Base-by-base conservation (phyloP, 2,888 invertebrate genomes). In the Eupithecia subumbrata region DNA sequence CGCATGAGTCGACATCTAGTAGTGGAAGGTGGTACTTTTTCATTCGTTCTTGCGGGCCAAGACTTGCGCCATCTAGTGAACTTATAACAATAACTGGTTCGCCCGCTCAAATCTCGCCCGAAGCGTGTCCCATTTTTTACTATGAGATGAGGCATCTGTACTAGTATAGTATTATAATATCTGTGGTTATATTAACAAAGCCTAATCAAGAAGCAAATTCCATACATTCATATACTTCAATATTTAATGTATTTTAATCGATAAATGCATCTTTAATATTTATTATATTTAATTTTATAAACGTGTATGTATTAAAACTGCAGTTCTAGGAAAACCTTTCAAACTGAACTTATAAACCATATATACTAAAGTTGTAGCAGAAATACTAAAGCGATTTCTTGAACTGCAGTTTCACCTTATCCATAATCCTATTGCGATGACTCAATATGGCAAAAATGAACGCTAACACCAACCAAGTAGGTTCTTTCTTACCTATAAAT, bases 361-460 rank as follows among this genome's bases (percentile, higher is more conserved):
- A 0, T 60, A 25, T 25, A 5, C 9, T 43, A 4, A 22, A 30
- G 30, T 25, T 16, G 14, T n/a, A 56, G 4, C 9, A 56, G 22
- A 56, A 56, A 56, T 56, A 34, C 34, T 11, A 5, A 56, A 56
- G 34, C n/a, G 45, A 18, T 40, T 78, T 68, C 52, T 25, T 48
- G 73, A 76, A 79, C 52, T 77, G 71, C 73, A 79, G 66, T 79
- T 72, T 81, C 73, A 77, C 73, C 40, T 75, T 74, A 79, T 75
- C 64, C 78, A 78, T 81, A 79, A 79, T 75, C 69, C 73, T 69
- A 72, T 76, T 71, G 76, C 74, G 76, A 72, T 81, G 71, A 75
- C 70, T 78, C 78, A 78, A 79, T 78, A 84, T 80, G 83, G 82
- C 81, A 83, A 71, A 75, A 74, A 64, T 70, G 74, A 68, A 75